Percentiles rank a stretch among this genome's conserved stretches.
Conservation (phyloP, 2,797 vertebrate genomes). For the Borostomias antarcticus region DNA sequence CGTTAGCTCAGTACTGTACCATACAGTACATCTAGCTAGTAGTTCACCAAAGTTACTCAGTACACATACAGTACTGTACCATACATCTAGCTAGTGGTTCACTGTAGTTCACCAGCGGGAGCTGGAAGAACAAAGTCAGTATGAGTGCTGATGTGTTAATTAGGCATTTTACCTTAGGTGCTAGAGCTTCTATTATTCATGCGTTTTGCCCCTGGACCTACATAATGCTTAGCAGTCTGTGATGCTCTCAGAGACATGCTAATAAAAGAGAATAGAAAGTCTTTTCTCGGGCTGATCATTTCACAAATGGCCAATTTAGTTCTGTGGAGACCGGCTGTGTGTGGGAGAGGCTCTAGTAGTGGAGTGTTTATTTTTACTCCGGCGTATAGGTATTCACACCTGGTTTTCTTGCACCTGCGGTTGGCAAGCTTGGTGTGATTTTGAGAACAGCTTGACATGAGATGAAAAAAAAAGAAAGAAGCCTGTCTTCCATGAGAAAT, state of each 20-base stretch:
- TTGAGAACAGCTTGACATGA: conserved; percentile 6
- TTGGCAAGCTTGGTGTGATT: conserved; percentile 8
- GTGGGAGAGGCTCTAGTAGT: background rate
- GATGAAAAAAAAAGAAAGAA: background rate
- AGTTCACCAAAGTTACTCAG: background rate
- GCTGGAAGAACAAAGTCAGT: too few species aligned
- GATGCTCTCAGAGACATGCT: conserved; percentile 16
- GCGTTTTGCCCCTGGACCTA: conserved; percentile 23
- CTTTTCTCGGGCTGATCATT: background rate
- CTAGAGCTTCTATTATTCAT: conserved; percentile 43
- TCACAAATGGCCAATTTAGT: background rate
- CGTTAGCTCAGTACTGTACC: too few species aligned
- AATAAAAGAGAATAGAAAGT: background rate
- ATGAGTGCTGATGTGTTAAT: background rate
- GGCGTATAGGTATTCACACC: conserved; percentile 25
- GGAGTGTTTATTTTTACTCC: conserved; percentile 32
- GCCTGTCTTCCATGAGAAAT: background rate
- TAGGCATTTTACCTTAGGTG: background rate
- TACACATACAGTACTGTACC: too few species aligned
- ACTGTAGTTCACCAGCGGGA: too few species aligned
- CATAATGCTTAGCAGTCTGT: conserved; percentile 35
- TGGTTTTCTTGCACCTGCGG: conserved; percentile 16
- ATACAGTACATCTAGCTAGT: background rate
- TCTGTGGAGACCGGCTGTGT: background rate
- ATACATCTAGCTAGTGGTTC: too few species aligned